phyloP scores from a whole-genome alignment of 2,888 invertebrate species.

The Heliconius sara region DNA sequence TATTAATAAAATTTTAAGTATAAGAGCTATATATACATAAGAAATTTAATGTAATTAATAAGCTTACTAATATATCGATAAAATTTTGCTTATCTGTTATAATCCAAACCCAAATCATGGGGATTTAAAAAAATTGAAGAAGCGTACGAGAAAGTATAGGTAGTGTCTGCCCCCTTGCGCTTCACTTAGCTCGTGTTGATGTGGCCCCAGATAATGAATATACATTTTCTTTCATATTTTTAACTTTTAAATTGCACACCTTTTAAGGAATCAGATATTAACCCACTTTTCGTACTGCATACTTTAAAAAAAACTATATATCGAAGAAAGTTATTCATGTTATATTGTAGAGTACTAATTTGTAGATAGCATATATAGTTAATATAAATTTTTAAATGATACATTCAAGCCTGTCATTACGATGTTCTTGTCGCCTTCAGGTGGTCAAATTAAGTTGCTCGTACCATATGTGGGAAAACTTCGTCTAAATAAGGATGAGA shows the following conservation, averaged over 20 bases:
- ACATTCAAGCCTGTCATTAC: constrained; percentile 32
- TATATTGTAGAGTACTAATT: neutral
- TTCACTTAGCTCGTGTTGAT: no score
- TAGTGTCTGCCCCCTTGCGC: no score
- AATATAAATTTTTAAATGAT: constrained; percentile 29
- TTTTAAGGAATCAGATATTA: constrained; percentile 8
- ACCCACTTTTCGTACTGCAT: constrained; percentile 17
- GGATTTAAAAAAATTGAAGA: no score
- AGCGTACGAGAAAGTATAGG: no score
- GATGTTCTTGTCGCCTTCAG: constrained; percentile 32
- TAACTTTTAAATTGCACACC: constrained; percentile 3
- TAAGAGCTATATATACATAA: no score
- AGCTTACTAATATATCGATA: no score
- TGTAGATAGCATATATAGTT: constrained; percentile 29
- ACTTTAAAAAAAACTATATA: neutral
- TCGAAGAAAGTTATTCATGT: neutral
- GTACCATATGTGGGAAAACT: constrained; percentile 44
- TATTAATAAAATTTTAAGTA: no score
- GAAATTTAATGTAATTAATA: no score
- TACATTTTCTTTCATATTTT: neutral
- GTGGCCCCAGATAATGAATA: neutral
- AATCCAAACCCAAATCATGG: no score
- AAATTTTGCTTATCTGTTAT: no score
- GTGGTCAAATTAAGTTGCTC: constrained; percentile 34
- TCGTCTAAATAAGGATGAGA: constrained; percentile 19